Evolutionary conservation across 2,113 vertebrate genomes (phyloP), one percentile per base, ranked within the genome.

Genomic region (Loxodonta africana): DNA sequence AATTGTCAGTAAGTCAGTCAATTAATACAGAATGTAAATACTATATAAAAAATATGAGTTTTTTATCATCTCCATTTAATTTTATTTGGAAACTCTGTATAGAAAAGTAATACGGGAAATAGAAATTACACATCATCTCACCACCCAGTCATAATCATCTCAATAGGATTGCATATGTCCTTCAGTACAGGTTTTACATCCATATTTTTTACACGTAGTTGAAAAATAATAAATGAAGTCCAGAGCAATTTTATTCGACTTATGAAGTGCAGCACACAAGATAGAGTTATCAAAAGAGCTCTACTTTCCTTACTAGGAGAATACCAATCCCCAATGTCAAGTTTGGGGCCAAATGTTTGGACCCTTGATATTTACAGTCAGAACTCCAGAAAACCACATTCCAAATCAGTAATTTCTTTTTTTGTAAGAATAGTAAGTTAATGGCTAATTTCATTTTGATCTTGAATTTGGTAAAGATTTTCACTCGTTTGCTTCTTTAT

Each of bases 241-340:
- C 17, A 57, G 25, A 80, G 26, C 2, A 74, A 33, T 83, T 78
- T 86, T 62, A 48, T 78, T 67, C 6, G 4, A 17, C 18, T 77
- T 46, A 12, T 17, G 62, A 93, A n/a, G 25, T 48, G 21, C 1
- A 53, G 23, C 0, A 18, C 23, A 20, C 12, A 51, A 67, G 15
- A 46, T 1, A 1, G 6, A 41, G 2, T n/a, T 14, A 73, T 12
- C 10, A 48, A 30, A 20, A 0, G 0, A 83, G 3, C 15, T 2
- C 11, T 5, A 10, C 37, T 20, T 41, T 41, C 20, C 48, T 26
- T n/a, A 62, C 41, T 37, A 1, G 23, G 12, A 30, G 18, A 12
- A 5, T 1, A 48, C 28, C 0, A 1, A 25, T 0, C 0, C 8
- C 4, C 5, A 26, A 9, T 0, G 28, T 4, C 20, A 21, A 5